These are phyloP conservation scores for Babyrousa celebensis DNA, from an alignment of 2,797 vertebrate species.

Conservation along the genomic window DNA sequence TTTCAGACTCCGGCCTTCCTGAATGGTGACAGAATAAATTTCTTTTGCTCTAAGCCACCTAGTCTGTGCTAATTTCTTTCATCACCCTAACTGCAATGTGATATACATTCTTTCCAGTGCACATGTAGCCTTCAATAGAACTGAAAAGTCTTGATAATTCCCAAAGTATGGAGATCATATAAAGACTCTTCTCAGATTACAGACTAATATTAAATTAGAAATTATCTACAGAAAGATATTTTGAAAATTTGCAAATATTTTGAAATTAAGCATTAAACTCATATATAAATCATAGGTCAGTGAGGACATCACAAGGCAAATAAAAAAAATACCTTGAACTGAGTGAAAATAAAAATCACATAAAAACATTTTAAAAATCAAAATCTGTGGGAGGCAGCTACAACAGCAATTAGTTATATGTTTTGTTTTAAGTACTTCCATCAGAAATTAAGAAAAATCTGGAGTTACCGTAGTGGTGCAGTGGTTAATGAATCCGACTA, in stretches of 20 bases:
- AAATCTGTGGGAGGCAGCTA: not conserved
- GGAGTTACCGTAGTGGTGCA: too few species aligned
- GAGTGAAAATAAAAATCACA: not conserved
- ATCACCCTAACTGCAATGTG: not conserved
- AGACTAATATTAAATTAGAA: not conserved
- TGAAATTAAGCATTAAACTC: slow-evolving; percentile 4
- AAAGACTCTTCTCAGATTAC: not conserved
- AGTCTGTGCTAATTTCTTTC: not conserved
- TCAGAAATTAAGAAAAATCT: not conserved
- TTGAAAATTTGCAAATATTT: not conserved
- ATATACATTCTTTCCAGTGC: not conserved
- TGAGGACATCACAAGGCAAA: slow-evolving; percentile 8
- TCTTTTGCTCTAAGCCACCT: not conserved
- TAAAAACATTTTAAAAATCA: not conserved
- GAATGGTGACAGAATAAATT: not conserved
- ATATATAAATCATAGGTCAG: not conserved
- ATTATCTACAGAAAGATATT: not conserved
- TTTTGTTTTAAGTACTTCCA: not conserved
- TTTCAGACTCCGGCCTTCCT: not conserved
- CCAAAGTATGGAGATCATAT: not conserved
- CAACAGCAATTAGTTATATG: not conserved
- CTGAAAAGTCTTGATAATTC: not conserved
- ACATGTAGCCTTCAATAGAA: not conserved
- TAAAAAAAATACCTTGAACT: not conserved
- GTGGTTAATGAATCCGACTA: too few species aligned